Evolutionary conservation across 2,888 invertebrate genomes (phyloP).

Genomic region (Drosophila prostipennis): DNA sequence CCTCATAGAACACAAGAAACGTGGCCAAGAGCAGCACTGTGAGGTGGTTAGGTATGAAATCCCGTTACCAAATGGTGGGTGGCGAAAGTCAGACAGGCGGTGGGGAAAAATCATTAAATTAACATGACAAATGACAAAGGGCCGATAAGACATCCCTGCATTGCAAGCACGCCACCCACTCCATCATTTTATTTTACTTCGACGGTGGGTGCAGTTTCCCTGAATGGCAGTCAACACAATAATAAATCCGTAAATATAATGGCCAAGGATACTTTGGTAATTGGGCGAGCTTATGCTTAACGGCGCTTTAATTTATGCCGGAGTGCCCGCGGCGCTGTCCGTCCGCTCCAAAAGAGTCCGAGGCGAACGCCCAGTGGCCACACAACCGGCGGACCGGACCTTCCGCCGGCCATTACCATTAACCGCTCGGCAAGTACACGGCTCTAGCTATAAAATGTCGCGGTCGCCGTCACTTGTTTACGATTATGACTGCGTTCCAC

Average conservation of each 20-base stretch:
- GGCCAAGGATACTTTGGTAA: constrained; percentile 76
- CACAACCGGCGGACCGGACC: too few species aligned
- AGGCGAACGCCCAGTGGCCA: too few species aligned
- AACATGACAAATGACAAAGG: constrained; percentile 77
- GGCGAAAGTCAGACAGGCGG: constrained; percentile 19
- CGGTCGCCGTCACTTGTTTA: constrained; percentile 74
- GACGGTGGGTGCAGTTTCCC: constrained; percentile 13
- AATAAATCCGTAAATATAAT: constrained; percentile 77
- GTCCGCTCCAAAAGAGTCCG: background rate
- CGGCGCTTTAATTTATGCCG: constrained; percentile 77
- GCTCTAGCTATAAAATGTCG: constrained; percentile 70
- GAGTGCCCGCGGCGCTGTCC: constrained; percentile 38
- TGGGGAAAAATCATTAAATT: constrained; percentile 71
- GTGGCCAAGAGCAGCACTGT: background rate
- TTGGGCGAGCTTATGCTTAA: constrained; percentile 78
- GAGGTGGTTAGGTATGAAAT: constrained; percentile 8
- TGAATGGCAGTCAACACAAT: constrained; percentile 70
- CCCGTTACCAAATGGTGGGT: too few species aligned
- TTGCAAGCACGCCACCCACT: constrained; percentile 51
- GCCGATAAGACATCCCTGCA: constrained; percentile 64
- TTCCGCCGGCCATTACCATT: constrained; percentile 11
- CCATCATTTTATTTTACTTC: constrained; percentile 1
- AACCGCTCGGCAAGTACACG: constrained; percentile 17
- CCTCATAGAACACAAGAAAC: too few species aligned
- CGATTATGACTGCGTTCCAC: constrained; percentile 63